A percentile compares a stretch with the other conserved stretches of the same genome.
These are phyloP conservation scores for Vicugna pacos DNA, from an alignment of 2,113 vertebrate species.

Conservation along the genomic window DNA sequence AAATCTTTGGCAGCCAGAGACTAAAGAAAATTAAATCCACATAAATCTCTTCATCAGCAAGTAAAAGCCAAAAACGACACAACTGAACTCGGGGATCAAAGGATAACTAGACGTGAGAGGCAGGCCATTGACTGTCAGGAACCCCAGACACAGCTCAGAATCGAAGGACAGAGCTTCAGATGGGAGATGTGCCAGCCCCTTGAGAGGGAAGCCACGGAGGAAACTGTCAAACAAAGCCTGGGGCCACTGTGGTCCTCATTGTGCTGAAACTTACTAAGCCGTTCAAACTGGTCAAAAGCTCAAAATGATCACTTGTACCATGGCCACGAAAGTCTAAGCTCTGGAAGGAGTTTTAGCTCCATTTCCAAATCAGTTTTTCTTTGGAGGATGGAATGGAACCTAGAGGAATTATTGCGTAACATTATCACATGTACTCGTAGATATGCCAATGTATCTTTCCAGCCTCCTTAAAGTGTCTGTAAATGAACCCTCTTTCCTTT, in stretches of 20 bases:
- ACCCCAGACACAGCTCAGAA: neutral
- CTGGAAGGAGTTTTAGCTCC: neutral
- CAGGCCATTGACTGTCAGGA: neutral
- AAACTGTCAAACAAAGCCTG: neutral
- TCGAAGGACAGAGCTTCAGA: neutral
- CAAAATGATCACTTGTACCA: neutral
- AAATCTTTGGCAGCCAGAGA: slow-evolving; percentile 40
- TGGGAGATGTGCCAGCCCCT: neutral
- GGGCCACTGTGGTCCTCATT: neutral
- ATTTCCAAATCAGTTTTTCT: neutral
- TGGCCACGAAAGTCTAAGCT: neutral
- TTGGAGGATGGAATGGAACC: neutral
- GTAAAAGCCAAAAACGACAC: slow-evolving; percentile 44
- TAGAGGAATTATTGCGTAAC: neutral
- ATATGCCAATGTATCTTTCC: neutral
- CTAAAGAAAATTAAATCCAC: slow-evolving; percentile 60
- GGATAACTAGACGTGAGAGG: neutral
- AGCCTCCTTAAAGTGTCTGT: neutral
- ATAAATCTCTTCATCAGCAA: slow-evolving; percentile 52
- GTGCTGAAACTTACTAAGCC: neutral
- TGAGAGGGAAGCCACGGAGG: neutral
- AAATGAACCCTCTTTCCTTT: neutral
- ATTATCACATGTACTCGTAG: neutral
- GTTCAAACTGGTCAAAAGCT: neutral
- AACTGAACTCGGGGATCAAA: neutral